Conservation (phyloP, 35 echinoderm and acorn worm genomes). For the Acanthaster planci region DNA sequence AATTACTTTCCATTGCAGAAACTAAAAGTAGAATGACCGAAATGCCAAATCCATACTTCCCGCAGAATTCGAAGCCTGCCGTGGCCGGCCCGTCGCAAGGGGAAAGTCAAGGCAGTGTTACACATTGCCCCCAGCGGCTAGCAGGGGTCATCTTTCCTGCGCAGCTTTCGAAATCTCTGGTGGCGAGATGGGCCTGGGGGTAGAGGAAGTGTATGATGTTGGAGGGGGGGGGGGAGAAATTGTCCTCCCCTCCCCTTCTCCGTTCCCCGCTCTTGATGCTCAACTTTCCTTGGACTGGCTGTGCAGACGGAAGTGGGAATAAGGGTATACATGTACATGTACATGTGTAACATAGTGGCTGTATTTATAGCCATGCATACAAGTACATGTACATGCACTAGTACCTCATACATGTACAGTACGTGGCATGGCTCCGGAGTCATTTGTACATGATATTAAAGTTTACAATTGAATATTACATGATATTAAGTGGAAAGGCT, state of each 20-base stretch:
- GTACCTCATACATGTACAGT: no score
- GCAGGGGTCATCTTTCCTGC: not conserved
- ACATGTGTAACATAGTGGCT: no score
- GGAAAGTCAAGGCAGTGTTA: constrained; percentile 25
- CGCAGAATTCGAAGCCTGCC: not conserved
- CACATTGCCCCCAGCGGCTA: not conserved
- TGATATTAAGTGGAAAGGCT: no score
- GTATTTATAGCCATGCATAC: no score
- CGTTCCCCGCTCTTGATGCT: not conserved
- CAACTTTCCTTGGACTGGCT: not conserved
- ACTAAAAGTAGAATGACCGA: not conserved
- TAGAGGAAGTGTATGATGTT: not conserved
- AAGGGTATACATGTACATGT: no score
- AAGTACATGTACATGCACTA: no score
- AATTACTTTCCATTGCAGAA: no score
- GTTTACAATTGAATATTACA: no score
- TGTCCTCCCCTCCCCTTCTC: not conserved
- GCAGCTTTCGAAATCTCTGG: not conserved
- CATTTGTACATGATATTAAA: no score
- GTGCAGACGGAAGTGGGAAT: no score
- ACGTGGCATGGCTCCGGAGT: no score
- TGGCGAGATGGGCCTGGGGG: not conserved
- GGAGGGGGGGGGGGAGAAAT: no score
- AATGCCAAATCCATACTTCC: constrained; percentile 3
- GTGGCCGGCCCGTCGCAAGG: not conserved